Evolutionary conservation across 2,113 vertebrate genomes (phyloP).

Genomic region (Gracilinanus agilis): DNA sequence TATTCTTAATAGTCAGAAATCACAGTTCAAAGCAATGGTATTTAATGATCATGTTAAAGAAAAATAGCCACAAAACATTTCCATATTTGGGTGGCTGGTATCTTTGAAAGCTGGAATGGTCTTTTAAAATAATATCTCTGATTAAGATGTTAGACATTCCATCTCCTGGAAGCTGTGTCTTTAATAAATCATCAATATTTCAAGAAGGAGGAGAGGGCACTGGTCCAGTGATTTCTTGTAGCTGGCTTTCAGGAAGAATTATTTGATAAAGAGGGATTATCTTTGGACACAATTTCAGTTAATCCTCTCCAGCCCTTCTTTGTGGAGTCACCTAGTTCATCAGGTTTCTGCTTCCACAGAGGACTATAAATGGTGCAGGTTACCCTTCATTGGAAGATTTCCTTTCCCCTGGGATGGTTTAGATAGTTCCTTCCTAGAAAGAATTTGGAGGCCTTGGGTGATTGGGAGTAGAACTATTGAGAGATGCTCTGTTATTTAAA

Average conservation of each 20-base stretch:
- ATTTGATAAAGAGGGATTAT: background rate
- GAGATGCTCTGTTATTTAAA: background rate
- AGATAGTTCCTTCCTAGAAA: background rate
- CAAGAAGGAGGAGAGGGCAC: background rate
- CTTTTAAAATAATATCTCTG: background rate
- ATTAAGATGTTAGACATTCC: background rate
- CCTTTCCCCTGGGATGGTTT: background rate
- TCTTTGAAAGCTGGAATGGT: background rate
- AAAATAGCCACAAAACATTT: background rate
- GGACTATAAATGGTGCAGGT: background rate
- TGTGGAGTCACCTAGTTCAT: background rate
- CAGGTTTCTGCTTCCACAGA: background rate
- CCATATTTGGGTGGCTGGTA: background rate
- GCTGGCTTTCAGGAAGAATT: background rate
- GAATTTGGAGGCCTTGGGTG: background rate
- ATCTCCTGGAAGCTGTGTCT: background rate
- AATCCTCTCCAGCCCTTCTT: background rate
- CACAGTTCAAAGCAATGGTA: background rate
- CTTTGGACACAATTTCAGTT: background rate
- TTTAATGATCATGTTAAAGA: background rate
- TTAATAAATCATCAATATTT: background rate
- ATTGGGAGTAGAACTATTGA: background rate
- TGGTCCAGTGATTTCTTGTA: background rate
- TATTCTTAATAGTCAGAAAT: background rate
- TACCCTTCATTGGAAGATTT: background rate